Evolutionary conservation across 2,797 vertebrate genomes (phyloP), one percentile per base, ranked within the genome.

Genomic region (Pristis pectinata): DNA sequence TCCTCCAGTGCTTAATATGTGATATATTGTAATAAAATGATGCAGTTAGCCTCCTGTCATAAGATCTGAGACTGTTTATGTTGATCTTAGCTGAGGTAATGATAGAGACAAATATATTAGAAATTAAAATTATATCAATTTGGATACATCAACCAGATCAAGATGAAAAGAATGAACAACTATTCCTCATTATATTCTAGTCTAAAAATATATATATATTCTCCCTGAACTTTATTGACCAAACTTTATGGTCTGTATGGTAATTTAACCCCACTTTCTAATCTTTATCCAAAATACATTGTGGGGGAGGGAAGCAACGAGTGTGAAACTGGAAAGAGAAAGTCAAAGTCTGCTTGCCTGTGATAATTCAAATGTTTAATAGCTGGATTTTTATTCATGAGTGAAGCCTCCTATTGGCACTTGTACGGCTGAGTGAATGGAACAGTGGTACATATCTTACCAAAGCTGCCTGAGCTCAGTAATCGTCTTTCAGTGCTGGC

Each of bases 311-410:
- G n/a, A 41, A 67, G 61, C n/a, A 10, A 24, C 91, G n/a, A 22
- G 61, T 67, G 19, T 67, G 87, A 61, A 91, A 91, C 61, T 24
- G 87, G 59, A 67, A 67, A 91, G n/a, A 67, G 9, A 59, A 89
- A 61, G 85, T 89, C 34, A 64, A 41, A 67, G 87, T 91, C 87
- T 91, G 59, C 37, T 7, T 67, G n/a, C 17, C n/a, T 59, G 37
- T 91, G 87, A 91, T 91, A 91, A 91, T 67, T 91, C 87, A 67
- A 64, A 27, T 67, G 61, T 91, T 64, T 91, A 67, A 91, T 91
- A 91, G 59, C 87, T 91, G n/a, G 59, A 67, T 91, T 91, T 91
- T 37, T 91, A 91, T 91, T 67, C 59, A 91, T 91, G 87, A 91
- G 87, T 41, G 64, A 91, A 64, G n/a, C 59, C 91, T 64, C 87